Conservation (phyloP, 2,888 invertebrate genomes). For the Eupithecia subfuscata region DNA sequence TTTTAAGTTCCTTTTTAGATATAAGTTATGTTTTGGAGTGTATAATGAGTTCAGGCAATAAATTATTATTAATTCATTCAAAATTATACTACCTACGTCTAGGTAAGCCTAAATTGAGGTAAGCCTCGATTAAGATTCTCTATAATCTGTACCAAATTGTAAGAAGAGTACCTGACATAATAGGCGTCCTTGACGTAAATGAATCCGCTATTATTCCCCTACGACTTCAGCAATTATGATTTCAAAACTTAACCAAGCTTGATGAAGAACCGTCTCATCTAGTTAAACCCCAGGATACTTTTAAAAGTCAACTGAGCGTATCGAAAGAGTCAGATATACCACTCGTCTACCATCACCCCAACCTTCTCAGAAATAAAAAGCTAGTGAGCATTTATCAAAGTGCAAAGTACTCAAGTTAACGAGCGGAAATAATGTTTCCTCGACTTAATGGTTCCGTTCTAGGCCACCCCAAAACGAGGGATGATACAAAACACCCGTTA, state of each 20-base stretch:
- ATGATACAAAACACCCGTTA: conserved; percentile 66
- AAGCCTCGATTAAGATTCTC: no score
- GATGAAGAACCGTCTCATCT: conserved; percentile 11
- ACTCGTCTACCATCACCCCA: conserved; percentile 50
- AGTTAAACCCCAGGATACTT: conserved; percentile 13
- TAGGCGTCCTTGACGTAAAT: not conserved
- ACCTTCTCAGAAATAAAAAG: conserved; percentile 62
- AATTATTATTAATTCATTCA: no score
- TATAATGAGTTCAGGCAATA: no score
- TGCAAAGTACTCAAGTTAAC: conserved; percentile 77
- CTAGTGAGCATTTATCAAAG: conserved; percentile 79
- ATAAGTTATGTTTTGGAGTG: no score
- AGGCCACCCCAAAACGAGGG: conserved; percentile 57
- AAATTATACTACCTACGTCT: no score
- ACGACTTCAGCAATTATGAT: conserved; percentile 1
- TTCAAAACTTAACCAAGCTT: conserved; percentile 24
- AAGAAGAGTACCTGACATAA: not conserved
- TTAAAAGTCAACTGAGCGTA: conserved; percentile 24
- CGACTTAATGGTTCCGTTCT: conserved; percentile 74
- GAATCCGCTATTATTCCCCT: conserved; percentile 5
- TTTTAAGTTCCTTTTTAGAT: no score
- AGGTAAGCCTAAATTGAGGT: no score
- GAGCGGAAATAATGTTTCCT: conserved; percentile 82
- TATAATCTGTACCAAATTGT: not conserved
- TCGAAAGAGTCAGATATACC: conserved; percentile 32